Evolutionary conservation across 30 jellyfish, hydroid and myxozoan species (phyloP), one percentile per base, ranked within the genome.

Genomic region (Thelohanellus kitauei): DNA sequence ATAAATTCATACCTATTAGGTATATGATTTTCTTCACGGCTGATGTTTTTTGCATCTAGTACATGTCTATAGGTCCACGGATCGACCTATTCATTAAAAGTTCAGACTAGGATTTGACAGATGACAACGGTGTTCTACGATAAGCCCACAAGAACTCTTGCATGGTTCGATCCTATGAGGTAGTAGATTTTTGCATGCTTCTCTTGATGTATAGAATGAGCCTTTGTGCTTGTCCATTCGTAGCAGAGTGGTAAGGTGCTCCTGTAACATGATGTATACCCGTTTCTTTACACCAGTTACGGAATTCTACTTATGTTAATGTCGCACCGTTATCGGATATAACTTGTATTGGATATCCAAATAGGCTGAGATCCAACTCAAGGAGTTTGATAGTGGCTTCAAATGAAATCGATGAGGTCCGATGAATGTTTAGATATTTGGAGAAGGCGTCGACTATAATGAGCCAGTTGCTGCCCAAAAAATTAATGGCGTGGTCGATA

Each of bases 221-320:
- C 45, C 56, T n/a, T n/a, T n/a, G n/a, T n/a, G n/a, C n/a, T n/a
- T n/a, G n/a, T n/a, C n/a, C n/a, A n/a, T n/a, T n/a, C n/a, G n/a
- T n/a, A n/a, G n/a, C n/a, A n/a, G 58, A 21, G 55, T 30, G 58
- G 3, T 46, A 30, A 46, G 58, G 35, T 3, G 58, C 58, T 23
- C 58, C 56, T 6, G 34, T 46, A 3, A 46, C 16, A 30, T 46
- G 32, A 2, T 9, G 4, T 4, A 44, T 44, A 17, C 58, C 58
- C 16, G 33, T 24, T 2, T 20, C 37, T 37, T 32, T 31, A 19
- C 57, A 46, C 31, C 57, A 46, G 3, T 23, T 22, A 12, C 34
- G 57, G 14, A 46, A 46, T 46, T 46, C 58, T 2, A 11, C 32
- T 4, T 49, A 46, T 2, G 27, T 24, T 11, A 46, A 46, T 35